Percentiles rank a stretch among this genome's conserved stretches.
Conservation (phyloP, 2,113 vertebrate species). For the Poicephalus meyeri region DNA sequence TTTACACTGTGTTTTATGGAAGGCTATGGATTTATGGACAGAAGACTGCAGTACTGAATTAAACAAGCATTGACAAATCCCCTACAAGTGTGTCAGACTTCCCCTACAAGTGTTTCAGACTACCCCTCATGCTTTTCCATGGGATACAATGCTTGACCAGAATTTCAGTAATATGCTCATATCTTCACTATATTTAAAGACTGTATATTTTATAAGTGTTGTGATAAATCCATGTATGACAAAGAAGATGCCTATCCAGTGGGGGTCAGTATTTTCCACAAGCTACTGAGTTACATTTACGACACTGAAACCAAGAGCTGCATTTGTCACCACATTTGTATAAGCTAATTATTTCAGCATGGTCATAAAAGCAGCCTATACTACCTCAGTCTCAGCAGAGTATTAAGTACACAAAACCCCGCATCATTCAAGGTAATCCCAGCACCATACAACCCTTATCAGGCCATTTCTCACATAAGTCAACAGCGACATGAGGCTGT, state of each 20-base stretch:
- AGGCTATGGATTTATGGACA: neutral
- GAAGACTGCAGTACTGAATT: neutral
- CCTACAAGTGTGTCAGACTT: neutral
- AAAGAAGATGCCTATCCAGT: neutral
- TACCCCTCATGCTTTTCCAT: neutral
- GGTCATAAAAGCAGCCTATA: neutral
- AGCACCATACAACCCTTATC: neutral
- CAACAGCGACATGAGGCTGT: neutral
- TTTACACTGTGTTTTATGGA: neutral
- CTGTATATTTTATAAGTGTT: neutral
- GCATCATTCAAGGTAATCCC: neutral
- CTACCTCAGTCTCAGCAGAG: neutral
- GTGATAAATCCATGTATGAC: neutral
- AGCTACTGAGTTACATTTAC: neutral
- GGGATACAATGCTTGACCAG: neutral
- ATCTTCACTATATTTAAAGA: neutral
- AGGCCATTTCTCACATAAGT: neutral
- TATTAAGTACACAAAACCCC: neutral
- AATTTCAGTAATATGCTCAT: neutral
- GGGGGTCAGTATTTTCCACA: neutral
- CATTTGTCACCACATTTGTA: neutral
- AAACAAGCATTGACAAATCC: neutral
- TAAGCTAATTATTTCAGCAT: neutral
- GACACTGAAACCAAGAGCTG: neutral
- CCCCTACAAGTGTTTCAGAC: neutral